phyloP scores from a whole-genome alignment of 2,888 invertebrate species.

The Papilio gigon region DNA sequence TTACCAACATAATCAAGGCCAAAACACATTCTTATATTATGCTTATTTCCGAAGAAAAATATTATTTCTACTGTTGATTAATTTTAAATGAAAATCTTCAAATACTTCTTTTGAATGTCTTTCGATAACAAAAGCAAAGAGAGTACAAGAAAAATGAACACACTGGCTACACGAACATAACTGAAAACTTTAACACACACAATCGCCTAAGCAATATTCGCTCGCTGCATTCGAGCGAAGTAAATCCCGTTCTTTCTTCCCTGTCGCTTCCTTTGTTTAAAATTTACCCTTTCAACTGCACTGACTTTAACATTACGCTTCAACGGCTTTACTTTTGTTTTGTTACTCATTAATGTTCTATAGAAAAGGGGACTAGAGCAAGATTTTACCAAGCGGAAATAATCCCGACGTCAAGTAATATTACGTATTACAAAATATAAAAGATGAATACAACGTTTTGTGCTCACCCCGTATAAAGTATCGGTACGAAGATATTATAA shows the following conservation, averaged over 20 bases:
- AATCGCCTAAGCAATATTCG: slow-evolving; percentile 18
- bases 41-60: too few relatives aligned
- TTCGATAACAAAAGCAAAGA: slow-evolving; percentile 12
- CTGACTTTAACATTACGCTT: slow-evolving; percentile 31
- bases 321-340: slow-evolving; percentile 27
- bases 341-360: slow-evolving; percentile 16
- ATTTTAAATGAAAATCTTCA: too few relatives aligned
- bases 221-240: slow-evolving; percentile 25
- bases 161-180: slow-evolving; percentile 8
- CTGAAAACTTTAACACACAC: slow-evolving; percentile 24
- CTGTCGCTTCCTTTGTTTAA: slow-evolving; percentile 34
- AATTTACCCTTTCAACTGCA: slow-evolving; percentile 31
- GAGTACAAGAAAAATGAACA: slow-evolving; percentile 4
- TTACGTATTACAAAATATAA: too few relatives aligned
- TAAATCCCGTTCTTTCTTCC: slow-evolving; percentile 28
- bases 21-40: neutral
- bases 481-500: neutral
- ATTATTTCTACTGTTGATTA: too few relatives aligned
- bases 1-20: neutral
- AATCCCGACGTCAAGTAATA: neutral
- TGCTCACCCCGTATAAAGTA: too few relatives aligned
- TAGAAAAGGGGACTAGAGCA: neutral
- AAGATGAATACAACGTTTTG: too few relatives aligned
- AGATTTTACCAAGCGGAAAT: neutral
- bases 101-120: neutral